phyloP scores from a whole-genome alignment of 1,140 invertebrate genomes.

The Aphaenogaster floridana region DNA sequence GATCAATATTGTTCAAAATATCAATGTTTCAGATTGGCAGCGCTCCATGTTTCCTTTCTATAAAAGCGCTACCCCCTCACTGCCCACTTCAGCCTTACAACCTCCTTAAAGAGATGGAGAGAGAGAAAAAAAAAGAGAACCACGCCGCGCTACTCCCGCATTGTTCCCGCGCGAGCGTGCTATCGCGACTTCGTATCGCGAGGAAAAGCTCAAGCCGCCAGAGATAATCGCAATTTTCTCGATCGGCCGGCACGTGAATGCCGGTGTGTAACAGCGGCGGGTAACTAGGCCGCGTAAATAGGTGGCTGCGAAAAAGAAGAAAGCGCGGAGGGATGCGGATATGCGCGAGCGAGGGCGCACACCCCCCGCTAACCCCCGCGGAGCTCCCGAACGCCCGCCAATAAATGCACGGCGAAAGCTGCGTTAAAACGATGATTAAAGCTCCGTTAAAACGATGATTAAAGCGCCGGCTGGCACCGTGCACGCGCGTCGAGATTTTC shows the following conservation, averaged over 20 bases:
- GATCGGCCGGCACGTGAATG: slow-evolving; percentile 56
- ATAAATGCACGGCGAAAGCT: slow-evolving; percentile 46
- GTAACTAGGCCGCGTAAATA: slow-evolving; percentile 59
- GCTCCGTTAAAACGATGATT: slow-evolving; percentile 59
- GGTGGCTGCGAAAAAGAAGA: slow-evolving; percentile 24
- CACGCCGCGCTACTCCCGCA: background rate
- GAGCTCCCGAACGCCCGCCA: background rate
- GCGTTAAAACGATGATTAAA: slow-evolving; percentile 64
- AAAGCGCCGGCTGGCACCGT: slow-evolving; percentile 21
- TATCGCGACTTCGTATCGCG: slow-evolving; percentile 43
- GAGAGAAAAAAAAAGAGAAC: background rate
- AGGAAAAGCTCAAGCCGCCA: slow-evolving; percentile 34
- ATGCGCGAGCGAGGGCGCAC: background rate
- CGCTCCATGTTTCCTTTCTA: no score
- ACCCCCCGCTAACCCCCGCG: background rate
- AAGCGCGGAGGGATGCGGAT: slow-evolving; percentile 3
- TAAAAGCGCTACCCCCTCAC: no score
- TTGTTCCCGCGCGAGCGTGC: slow-evolving; percentile 16
- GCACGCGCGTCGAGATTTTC: slow-evolving; percentile 40
- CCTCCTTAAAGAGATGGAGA: background rate
- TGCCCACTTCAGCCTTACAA: no score
- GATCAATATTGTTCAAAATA: no score
- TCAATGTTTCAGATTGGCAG: no score
- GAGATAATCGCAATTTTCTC: slow-evolving; percentile 59
- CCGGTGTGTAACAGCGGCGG: slow-evolving; percentile 36